Base-by-base conservation (phyloP, 2,797 vertebrate species). In the Chelmon rostratus region DNA sequence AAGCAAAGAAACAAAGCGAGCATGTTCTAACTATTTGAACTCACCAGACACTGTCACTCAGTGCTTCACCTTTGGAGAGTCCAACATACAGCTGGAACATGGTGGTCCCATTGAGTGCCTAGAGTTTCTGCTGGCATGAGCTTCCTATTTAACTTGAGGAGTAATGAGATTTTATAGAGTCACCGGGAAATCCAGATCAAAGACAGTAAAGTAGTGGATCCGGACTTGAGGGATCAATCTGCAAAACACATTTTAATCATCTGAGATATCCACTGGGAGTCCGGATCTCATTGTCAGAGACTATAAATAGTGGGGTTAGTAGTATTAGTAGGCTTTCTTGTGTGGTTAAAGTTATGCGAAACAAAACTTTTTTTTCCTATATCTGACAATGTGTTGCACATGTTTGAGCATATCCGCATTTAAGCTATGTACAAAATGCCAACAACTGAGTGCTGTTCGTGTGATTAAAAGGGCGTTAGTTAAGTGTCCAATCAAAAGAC, bases 211-310 rank as follows among this genome's bases (percentile, higher is more conserved):
- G 73, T 46, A 72, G 84, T 54, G 82, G 64, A 82, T 81, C 70
- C 9, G 4, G 69, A 81, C 63, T 52, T 84, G 8, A 68, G 70
- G 79, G 68, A 88, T 83, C 64, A 58, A 40, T 59, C 40, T 56
- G 64, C 2, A 64, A 84, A 86, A 81, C 59, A 63, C 33, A 82
- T 70, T 76, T 84, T 72, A 86, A 90, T 83, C 15, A 79, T 71
- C 38, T 13, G 54, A 81, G 64, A 78, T 25, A 68, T 84, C 47
- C 59, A 15, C 28, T 56, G 47, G 16, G 68, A 81, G 65, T 42
- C 33, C 62, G 16, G 71, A 62, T 78, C 42, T 78, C 19, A 72
- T 35, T 62, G 49, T 78, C 16, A 54, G 62, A 86, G 25, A 44
- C 31, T 58, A 68, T 76, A 66, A 78, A 81, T 74, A 77, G 40